Evolutionary conservation across 1,140 invertebrate genomes (phyloP).

Genomic region (Pristionchus pacificus): DNA sequence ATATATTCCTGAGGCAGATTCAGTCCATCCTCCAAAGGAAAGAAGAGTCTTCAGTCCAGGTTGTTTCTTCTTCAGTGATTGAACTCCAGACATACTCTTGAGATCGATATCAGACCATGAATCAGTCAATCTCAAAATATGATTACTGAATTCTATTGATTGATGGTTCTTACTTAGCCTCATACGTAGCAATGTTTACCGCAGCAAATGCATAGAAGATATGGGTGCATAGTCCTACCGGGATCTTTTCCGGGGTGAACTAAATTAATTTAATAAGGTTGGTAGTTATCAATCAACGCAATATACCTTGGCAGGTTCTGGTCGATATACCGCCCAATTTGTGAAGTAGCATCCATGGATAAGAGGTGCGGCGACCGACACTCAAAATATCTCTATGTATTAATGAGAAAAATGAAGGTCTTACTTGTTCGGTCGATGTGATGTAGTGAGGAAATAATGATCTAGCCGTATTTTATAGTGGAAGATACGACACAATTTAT

Average conservation of each 20-base stretch:
- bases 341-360: neutral
- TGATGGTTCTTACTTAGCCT: neutral
- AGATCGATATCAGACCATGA: neutral
- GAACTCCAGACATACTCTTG: neutral
- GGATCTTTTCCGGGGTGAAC: neutral
- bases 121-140: neutral
- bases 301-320: neutral
- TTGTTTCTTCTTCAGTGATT: neutral
- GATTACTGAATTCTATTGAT: neutral
- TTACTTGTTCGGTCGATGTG: too few species aligned
- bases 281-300: neutral
- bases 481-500: too few species aligned
- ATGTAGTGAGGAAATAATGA: too few species aligned
- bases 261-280: neutral
- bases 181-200: neutral
- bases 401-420: too few species aligned
- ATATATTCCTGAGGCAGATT: neutral
- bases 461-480: too few species aligned
- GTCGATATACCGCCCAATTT: neutral
- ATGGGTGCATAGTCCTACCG: neutral
- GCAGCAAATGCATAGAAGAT: neutral
- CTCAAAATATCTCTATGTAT: neutral
- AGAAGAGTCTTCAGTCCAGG: neutral
- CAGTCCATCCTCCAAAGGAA: neutral
- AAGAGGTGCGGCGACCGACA: neutral